phyloP scores from a whole-genome alignment of 2,888 invertebrate genomes.

The Oxycera nigricornis region DNA sequence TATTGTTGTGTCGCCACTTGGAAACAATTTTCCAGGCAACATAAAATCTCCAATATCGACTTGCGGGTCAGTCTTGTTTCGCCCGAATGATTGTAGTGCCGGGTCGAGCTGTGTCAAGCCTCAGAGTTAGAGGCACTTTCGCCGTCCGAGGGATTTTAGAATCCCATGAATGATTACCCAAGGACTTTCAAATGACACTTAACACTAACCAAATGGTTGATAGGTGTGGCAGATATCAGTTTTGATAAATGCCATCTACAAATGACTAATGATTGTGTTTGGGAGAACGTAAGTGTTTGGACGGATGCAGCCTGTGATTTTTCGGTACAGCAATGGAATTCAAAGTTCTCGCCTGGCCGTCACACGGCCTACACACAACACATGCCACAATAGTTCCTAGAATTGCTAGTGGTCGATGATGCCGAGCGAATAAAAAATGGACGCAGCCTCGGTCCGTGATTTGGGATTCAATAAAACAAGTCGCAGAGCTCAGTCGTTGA shows the following conservation, averaged over 20 bases:
- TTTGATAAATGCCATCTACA: slow-evolving; percentile 51
- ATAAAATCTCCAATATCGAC: slow-evolving; percentile 18
- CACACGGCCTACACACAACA: slow-evolving; percentile 15
- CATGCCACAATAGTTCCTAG: not conserved
- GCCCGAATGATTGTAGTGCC: slow-evolving; percentile 1
- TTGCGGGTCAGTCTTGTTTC: not conserved
- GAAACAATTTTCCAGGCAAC: not conserved
- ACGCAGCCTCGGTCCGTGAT: not conserved
- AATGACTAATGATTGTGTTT: slow-evolving; percentile 50
- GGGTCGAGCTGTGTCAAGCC: not conserved
- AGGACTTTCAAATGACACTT: slow-evolving; percentile 53
- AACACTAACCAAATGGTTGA: slow-evolving; percentile 50
- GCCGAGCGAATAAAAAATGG: not conserved
- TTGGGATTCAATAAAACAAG: not conserved
- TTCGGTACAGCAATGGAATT: not conserved
- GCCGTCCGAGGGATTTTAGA: not conserved
- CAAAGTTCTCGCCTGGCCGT: not conserved
- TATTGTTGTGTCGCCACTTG: slow-evolving; percentile 16
- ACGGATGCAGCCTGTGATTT: not conserved
- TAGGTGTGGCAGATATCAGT: slow-evolving; percentile 51
- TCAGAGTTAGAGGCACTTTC: not conserved
- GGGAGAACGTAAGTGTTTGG: not conserved
- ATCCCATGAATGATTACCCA: slow-evolving; percentile 53
- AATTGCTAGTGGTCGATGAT: not conserved
- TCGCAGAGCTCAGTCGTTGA: not conserved